Evolutionary conservation across 2,888 invertebrate genomes (phyloP), one percentile per base, ranked within the genome.

Genomic region (Nomada lathburiana): DNA sequence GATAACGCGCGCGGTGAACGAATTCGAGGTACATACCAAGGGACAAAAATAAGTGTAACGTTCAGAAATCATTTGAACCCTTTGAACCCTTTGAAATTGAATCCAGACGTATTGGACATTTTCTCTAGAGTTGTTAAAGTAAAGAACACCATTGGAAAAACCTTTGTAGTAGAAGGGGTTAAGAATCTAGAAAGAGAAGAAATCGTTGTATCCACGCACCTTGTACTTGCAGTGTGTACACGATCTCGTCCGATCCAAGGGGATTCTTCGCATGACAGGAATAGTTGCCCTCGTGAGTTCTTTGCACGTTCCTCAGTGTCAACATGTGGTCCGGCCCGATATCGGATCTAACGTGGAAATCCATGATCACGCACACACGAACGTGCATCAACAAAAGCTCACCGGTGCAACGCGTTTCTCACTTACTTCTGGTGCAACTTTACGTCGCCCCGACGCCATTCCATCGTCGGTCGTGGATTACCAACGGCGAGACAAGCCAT

Each of bases 401-500:
- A 47, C 3, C 16, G 47, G 13, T 47, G 2, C 47, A 16, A 16
- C 57, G 36, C 20, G 42, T 47, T 67, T 71, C 62, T 36, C 74
- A 84, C 90, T 88, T 87, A 93, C 93, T 91, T 93, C 70, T 92
- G 92, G 55, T 92, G 92, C 67, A 93, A 82, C 85, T 91, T 93
- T 50, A 94, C 92, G 86, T 94, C 95, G 3, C 94, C 91, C 16
- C 94, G 93, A 80, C 94, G 94, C 95, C 95, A 95, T 77, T 95
- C 95, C 3, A 94, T 91, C 67, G 90, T 94, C 2, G 95, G 94
- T 53, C 92, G 92, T 0, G 95, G 95, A 79, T 93, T 93, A 1
- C 95, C 95, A n/a, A 95, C 95, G 79, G 94, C 94, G 1, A 94
- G 90, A 83, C 96, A 96, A 0, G 95, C 93, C 65, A 96, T 90